A percentile compares a stretch with the other conserved stretches of the same genome.
Conservation (phyloP, 2,888 invertebrate genomes). For the Nomada fabriciana region DNA sequence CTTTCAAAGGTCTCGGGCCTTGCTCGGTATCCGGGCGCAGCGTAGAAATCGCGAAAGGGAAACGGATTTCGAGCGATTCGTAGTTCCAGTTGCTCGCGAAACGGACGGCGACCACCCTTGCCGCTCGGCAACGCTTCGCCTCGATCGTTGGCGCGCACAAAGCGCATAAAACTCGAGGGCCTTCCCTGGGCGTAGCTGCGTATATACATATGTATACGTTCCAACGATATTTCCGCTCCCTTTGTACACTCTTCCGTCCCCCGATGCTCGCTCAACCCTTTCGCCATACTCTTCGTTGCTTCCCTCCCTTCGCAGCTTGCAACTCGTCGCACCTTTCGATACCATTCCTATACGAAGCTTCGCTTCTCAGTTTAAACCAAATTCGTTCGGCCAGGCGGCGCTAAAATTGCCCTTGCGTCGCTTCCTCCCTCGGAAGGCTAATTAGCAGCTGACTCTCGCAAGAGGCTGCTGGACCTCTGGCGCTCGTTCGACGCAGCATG, state of each 20-base stretch:
- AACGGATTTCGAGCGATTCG: too few relatives aligned
- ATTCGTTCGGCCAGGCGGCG: conserved; percentile 30
- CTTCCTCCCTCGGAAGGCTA: too few relatives aligned
- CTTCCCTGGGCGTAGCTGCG: conserved; percentile 18
- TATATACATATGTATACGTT: conserved; percentile 38
- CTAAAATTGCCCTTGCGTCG: conserved; percentile 25
- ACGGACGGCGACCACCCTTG: conserved; percentile 69
- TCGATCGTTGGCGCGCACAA: conserved; percentile 43
- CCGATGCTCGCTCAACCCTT: neutral
- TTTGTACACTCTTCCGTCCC: conserved; percentile 72
- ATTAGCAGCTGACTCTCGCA: too few relatives aligned
- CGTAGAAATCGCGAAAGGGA: too few relatives aligned
- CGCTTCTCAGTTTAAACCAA: too few relatives aligned
- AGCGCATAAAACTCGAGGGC: conserved; percentile 60
- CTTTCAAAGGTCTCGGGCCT: neutral
- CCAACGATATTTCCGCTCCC: conserved; percentile 76
- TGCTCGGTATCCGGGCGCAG: too few relatives aligned
- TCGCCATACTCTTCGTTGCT: neutral
- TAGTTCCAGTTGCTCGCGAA: conserved; percentile 58
- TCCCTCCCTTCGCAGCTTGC: conserved; percentile 8
- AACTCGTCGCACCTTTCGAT: neutral
- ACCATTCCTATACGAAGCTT: too few relatives aligned
- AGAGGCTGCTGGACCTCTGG: too few relatives aligned
- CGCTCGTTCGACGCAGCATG: too few relatives aligned
- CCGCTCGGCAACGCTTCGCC: conserved; percentile 62